These are phyloP conservation scores for Folsomia manolachei DNA, from an alignment of 2,888 invertebrate species.

Conservation along the genomic window DNA sequence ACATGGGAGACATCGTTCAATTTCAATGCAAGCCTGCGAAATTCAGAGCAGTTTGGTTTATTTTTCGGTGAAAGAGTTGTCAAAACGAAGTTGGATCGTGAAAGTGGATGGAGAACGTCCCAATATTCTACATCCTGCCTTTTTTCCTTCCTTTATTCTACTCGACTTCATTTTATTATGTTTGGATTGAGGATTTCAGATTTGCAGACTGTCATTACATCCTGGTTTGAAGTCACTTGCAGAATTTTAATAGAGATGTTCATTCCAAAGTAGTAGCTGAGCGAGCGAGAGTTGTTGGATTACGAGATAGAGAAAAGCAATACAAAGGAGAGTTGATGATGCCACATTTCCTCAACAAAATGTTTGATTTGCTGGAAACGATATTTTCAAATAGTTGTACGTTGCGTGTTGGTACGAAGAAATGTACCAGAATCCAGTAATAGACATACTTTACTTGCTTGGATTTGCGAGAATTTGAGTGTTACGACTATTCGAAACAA, in stretches of 20 bases:
- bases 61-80: no score
- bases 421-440: no score
- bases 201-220: slow-evolving; percentile 3
- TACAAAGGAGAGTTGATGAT: neutral
- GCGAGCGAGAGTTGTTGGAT: neutral
- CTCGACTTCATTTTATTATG: slow-evolving; percentile 9
- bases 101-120: neutral
- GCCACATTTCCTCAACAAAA: neutral
- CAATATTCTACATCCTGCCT: neutral
- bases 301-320: neutral
- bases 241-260: neutral
- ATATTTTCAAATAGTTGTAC: no score
- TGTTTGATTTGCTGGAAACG: neutral
- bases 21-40: no score
- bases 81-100: no score
- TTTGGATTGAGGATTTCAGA: slow-evolving; percentile 13
- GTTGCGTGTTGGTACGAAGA: no score
- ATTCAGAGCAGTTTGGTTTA: no score
- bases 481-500: neutral
- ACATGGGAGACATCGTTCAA: no score
- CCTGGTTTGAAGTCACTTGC: neutral
- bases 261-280: neutral
- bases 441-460: no score
- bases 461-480: slow-evolving; percentile 2
- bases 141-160: neutral